Evolutionary conservation across 2,888 invertebrate genomes (phyloP), one percentile per base, ranked within the genome.

Genomic region (Glomeris marginata): DNA sequence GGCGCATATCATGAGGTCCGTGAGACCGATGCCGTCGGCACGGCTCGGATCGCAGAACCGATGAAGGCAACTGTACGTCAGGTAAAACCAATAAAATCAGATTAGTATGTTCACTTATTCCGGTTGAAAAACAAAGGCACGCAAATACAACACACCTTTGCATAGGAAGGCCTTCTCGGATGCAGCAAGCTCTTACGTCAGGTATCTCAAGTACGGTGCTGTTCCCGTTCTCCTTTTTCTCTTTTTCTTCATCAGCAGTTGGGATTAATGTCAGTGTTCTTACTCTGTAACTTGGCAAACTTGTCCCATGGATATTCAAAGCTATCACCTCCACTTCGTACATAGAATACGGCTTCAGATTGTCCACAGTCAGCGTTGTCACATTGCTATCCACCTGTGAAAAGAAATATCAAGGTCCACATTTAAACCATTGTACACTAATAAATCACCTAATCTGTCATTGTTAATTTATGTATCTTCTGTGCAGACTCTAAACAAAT

Each of bases 1-100:
- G 0, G 86, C 86, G 66, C 86, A 87, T 40, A 86, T 84, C 83
- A 87, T 85, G 63, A 86, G 72, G 64, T 86, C 85, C 41, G 85
- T 82, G 55, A 81, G 77, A 70, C 79, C 74, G 58, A 76, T 71
- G 62, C 56, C 66, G 61, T 62, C 71, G 59, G 63, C 66, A 58
- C 64, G 62, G 28, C 75, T 75, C 0, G 85, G 84, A 64, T 85
- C 84, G 61, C 86, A 87, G 57, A 87, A 74, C 61, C 81, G 83
- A 60, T 80, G 77, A 20, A 85, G 68, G 62, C 86, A 86, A 45
- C 69, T 69, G 57, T 5, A 47, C n/a, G n/a, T n/a, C n/a, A n/a
- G n/a, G n/a, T n/a, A n/a, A 52, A 48, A 34, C 45, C 40, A 44
- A 18, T 43, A 28, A 21, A 42, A 11, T 16, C n/a, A n/a, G n/a